These are phyloP conservation scores for Dicaeum eximium DNA, from an alignment of 2,113 vertebrate species.

Conservation along the genomic window DNA sequence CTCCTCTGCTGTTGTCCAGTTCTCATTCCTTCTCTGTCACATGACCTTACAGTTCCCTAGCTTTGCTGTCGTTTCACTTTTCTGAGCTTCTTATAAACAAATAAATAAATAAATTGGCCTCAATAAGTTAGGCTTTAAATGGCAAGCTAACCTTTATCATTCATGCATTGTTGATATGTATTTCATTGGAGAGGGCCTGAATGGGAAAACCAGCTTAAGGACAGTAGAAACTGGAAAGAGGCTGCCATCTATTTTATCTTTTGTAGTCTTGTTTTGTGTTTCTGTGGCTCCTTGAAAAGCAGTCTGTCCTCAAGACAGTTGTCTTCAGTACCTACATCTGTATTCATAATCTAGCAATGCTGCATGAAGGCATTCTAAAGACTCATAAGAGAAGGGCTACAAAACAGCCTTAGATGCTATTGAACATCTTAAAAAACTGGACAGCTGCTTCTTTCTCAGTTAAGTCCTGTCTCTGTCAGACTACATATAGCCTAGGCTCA, in stretches of 20 bases:
- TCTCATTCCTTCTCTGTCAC: not conserved
- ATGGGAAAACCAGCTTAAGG: not conserved
- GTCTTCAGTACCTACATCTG: not conserved
- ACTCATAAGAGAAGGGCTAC: not conserved
- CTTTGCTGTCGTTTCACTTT: not conserved
- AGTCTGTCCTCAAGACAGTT: not conserved
- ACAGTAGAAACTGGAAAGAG: not conserved
- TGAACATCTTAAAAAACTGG: not conserved
- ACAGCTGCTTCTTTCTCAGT: rapidly evolving
- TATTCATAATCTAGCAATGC: not conserved
- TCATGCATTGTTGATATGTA: not conserved
- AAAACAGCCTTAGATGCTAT: not conserved
- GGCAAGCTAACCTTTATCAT: not conserved
- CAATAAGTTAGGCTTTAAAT: not conserved
- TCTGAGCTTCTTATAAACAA: not conserved
- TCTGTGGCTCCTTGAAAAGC: not conserved
- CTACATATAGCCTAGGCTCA: not conserved
- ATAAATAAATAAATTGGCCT: not conserved
- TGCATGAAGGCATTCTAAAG: not conserved
- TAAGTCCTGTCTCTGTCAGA: not conserved
- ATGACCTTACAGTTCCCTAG: not conserved
- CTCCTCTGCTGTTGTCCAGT: not conserved
- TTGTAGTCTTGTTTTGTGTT: not conserved
- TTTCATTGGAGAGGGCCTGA: not conserved
- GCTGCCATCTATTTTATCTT: not conserved